These are phyloP conservation scores for Moxostoma hubbsi DNA, from an alignment of 2,797 vertebrate genomes.

Conservation along the genomic window DNA sequence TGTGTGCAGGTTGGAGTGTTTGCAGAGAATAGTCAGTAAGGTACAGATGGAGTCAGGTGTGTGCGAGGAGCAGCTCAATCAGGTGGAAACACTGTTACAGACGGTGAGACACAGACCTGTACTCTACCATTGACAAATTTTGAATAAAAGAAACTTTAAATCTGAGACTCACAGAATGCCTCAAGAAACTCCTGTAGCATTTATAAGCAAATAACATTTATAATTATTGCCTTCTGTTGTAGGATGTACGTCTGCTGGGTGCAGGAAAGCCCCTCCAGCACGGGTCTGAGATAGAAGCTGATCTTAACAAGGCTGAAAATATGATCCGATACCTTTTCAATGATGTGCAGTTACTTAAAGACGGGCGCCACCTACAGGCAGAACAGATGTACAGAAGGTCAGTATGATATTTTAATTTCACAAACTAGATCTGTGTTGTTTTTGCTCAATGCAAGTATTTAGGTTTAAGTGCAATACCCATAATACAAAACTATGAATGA, in stretches of 20 bases:
- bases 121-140: neutral
- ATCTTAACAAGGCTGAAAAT: slow-evolving; percentile 87
- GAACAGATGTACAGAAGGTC: slow-evolving; percentile 94
- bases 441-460: too few relatives aligned
- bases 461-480: too few relatives aligned
- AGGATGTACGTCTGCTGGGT: slow-evolving; percentile 84
- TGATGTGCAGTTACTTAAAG: slow-evolving; percentile 90
- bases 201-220: neutral
- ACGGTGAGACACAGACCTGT: slow-evolving; percentile 77
- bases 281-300: slow-evolving; percentile 80
- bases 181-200: neutral
- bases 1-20: slow-evolving; percentile 84
- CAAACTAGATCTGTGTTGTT: too few relatives aligned
- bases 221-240: neutral
- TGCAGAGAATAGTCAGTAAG: slow-evolving; percentile 92
- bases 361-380: slow-evolving; percentile 90
- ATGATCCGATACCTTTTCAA: slow-evolving; percentile 91
- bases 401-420: slow-evolving; percentile 5
- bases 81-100: slow-evolving; percentile 89
- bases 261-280: slow-evolving; percentile 81
- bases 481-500: too few relatives aligned
- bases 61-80: slow-evolving; percentile 96
- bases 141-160: too few relatives aligned
- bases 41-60: slow-evolving; percentile 94
- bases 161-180: too few relatives aligned